phyloP scores from a whole-genome alignment of 2,113 vertebrate species.

The Tichodroma muraria region DNA sequence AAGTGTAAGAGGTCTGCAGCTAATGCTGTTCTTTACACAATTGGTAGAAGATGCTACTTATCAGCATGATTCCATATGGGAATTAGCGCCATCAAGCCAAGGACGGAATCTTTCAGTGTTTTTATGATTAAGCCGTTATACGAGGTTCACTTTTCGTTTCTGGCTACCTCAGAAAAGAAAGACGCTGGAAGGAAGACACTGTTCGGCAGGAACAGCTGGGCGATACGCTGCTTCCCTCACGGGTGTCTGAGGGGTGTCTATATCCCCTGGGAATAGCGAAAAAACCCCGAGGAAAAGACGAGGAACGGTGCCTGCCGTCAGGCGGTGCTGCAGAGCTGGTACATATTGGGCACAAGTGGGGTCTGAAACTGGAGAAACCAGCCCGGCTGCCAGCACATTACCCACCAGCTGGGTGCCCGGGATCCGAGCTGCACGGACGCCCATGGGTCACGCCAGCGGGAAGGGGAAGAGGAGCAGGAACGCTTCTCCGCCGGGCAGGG shows the following conservation, averaged over 20 bases:
- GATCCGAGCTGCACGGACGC: too few species aligned
- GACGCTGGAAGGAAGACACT: rapidly evolving
- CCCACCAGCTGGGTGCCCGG: too few species aligned
- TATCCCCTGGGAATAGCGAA: rapidly evolving
- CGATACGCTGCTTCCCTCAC: rapidly evolving
- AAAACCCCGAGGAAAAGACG: not conserved
- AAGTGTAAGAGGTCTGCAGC: not conserved
- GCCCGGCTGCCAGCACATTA: rapidly evolving
- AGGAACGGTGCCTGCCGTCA: not conserved
- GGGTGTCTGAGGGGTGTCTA: too few species aligned
- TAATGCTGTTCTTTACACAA: not conserved
- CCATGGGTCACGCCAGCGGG: rapidly evolving
- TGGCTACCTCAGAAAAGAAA: not conserved
- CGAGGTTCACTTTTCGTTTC: rapidly evolving
- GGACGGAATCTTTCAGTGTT: rapidly evolving
- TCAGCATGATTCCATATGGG: not conserved
- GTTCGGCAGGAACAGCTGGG: rapidly evolving
- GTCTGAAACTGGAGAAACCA: too few species aligned
- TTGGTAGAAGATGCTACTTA: not conserved
- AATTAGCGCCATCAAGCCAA: too few species aligned
- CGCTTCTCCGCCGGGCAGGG: not conserved
- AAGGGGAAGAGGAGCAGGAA: rapidly evolving
- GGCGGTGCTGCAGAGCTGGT: not conserved
- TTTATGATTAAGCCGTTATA: not conserved
- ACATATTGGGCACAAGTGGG: rapidly evolving